Percentiles rank a stretch among this genome's conserved stretches.
Conservation (phyloP, 53 echinoderm and acorn worm genomes). For the Antedon mediterranea region DNA sequence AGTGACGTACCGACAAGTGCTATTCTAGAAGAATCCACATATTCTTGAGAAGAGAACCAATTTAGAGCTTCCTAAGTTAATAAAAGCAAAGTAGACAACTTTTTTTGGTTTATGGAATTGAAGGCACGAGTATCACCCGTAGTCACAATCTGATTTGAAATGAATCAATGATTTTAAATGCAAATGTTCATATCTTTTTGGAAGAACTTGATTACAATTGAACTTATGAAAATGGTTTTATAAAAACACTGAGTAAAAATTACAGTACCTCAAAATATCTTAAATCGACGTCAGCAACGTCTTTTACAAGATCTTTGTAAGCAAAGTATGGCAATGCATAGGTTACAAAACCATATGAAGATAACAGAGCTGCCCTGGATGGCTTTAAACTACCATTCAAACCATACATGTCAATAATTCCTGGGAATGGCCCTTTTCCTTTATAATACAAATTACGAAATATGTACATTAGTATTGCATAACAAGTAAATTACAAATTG, state of each 20-base stretch:
- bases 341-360: neutral
- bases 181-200: too few species aligned
- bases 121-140: too few species aligned
- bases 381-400: neutral
- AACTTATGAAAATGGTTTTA: too few species aligned
- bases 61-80: neutral
- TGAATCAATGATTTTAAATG: too few species aligned
- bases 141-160: too few species aligned
- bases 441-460: neutral
- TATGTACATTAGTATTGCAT: neutral
- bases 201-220: too few species aligned
- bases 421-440: constrained; percentile 5
- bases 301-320: neutral
- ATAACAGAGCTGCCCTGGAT: neutral
- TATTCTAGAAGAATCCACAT: neutral
- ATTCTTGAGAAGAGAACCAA: neutral
- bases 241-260: too few species aligned
- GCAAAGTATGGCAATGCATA: neutral
- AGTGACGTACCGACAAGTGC: neutral
- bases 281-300: neutral
- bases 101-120: too few species aligned
- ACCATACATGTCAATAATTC: neutral
- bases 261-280: constrained; percentile 8
- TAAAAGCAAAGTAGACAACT: too few species aligned
- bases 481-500: neutral